Evolutionary conservation across 2,797 vertebrate genomes (phyloP).

Genomic region (Tinamus major): DNA sequence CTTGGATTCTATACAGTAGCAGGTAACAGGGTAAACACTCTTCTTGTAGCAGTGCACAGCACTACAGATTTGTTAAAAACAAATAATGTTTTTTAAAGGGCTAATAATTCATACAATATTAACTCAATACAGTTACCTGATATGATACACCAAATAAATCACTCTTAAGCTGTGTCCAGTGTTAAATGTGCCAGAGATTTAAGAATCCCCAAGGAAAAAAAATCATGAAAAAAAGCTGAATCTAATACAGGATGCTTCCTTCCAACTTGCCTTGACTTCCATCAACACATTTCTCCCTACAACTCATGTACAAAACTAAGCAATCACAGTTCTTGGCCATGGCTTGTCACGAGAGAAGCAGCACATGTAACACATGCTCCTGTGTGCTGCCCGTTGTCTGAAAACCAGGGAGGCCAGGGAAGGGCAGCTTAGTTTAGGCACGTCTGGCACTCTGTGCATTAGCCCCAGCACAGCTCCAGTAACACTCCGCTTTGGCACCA

Average conservation of each 20-base stretch:
- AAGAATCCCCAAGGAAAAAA: neutral
- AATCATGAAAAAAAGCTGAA: neutral
- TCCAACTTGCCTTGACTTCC: neutral
- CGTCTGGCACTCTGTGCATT: rapidly evolving
- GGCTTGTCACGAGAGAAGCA: neutral
- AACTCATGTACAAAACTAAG: neutral
- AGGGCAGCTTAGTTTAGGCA: neutral
- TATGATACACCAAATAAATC: neutral
- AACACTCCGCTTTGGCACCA: neutral
- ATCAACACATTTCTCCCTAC: neutral
- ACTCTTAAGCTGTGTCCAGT: neutral
- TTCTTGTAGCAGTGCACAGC: neutral
- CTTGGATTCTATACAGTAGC: neutral
- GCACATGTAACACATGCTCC: rapidly evolving
- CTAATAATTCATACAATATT: neutral
- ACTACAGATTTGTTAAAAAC: neutral
- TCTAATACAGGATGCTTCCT: neutral
- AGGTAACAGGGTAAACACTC: neutral
- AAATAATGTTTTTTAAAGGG: neutral
- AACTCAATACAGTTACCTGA: neutral
- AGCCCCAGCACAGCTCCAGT: neutral
- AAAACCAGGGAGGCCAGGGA: neutral
- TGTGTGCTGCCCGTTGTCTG: neutral
- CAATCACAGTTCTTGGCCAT: neutral
- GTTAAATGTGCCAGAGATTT: neutral